These are phyloP conservation scores for Nysson spinosus DNA, from an alignment of 2,888 invertebrate genomes.

Conservation along the genomic window DNA sequence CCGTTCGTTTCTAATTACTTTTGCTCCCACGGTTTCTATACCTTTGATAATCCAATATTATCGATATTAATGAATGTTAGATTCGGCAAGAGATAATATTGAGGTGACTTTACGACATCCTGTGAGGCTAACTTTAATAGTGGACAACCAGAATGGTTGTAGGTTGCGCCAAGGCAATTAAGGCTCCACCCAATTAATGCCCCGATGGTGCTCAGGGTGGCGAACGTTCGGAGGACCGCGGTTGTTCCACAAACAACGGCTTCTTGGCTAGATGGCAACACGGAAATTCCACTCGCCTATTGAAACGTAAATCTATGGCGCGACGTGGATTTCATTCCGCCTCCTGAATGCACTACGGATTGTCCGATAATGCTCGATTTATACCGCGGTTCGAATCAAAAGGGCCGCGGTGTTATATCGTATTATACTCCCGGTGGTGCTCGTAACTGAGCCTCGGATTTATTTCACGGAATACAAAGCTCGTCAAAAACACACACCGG, in stretches of 20 bases:
- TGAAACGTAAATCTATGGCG: constrained; percentile 39
- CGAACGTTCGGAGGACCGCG: constrained; percentile 19
- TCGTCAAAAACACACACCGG: not conserved
- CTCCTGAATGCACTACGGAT: constrained; percentile 34
- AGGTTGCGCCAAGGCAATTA: constrained; percentile 73
- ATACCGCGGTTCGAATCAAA: constrained; percentile 36
- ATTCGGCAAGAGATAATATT: constrained; percentile 14
- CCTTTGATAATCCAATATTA: too few species aligned
- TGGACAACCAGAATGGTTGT: constrained; percentile 72
- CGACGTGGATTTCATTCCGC: constrained; percentile 28
- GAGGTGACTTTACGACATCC: constrained; percentile 30
- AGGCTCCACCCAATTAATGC: constrained; percentile 73
- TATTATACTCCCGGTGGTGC: constrained; percentile 7
- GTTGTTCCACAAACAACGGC: constrained; percentile 42
- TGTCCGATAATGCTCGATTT: constrained; percentile 45
- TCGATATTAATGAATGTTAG: too few species aligned
- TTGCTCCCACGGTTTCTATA: too few species aligned
- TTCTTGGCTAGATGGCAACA: constrained; percentile 32
- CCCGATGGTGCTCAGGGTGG: constrained; percentile 40
- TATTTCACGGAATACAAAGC: constrained; percentile 16
- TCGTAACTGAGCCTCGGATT: constrained; percentile 28
- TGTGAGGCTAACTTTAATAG: constrained; percentile 63
- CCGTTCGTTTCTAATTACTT: too few species aligned
- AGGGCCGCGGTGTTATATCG: constrained; percentile 19
- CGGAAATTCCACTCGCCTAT: constrained; percentile 46